Conservation (phyloP, 2,797 vertebrate species). For the Rhabdophis nuchalis region DNA sequence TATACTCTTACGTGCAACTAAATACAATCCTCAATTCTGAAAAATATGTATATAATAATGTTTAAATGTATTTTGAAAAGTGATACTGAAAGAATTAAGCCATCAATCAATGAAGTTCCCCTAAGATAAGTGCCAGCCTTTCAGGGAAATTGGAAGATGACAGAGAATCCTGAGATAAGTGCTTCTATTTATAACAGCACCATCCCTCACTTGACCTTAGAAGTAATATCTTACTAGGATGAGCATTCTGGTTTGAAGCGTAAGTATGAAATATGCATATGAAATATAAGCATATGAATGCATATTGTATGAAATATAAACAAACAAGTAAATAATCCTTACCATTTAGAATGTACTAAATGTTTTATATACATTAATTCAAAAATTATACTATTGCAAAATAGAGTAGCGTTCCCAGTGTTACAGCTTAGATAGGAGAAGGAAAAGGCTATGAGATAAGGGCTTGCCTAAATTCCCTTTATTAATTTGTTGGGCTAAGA, state of each 20-base stretch:
- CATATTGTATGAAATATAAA: not conserved
- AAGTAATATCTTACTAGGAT: not conserved
- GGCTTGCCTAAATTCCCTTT: not conserved
- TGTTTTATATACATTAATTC: not conserved
- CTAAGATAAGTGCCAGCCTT: conserved; percentile 6
- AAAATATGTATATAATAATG: not conserved
- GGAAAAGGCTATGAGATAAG: not conserved
- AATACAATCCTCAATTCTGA: not conserved
- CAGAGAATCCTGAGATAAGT: conserved; percentile 5
- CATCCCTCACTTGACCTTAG: conserved; percentile 2
- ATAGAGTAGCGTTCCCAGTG: not conserved
- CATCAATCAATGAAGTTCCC: conserved; percentile 3
- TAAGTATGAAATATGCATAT: not conserved
- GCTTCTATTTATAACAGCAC: conserved; percentile 24
- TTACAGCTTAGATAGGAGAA: not conserved
- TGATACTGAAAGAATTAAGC: conserved; percentile 11
- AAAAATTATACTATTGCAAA: not conserved
- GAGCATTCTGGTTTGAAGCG: not conserved
- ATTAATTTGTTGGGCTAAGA: not conserved
- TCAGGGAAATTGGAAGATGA: conserved; percentile 16
- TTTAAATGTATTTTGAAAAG: not conserved
- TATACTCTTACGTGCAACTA: not conserved
- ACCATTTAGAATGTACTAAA: not conserved
- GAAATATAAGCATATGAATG: not conserved
- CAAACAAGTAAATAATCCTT: not conserved